Conservation (phyloP, 2,797 vertebrate species). For the Simalia tracyae region DNA sequence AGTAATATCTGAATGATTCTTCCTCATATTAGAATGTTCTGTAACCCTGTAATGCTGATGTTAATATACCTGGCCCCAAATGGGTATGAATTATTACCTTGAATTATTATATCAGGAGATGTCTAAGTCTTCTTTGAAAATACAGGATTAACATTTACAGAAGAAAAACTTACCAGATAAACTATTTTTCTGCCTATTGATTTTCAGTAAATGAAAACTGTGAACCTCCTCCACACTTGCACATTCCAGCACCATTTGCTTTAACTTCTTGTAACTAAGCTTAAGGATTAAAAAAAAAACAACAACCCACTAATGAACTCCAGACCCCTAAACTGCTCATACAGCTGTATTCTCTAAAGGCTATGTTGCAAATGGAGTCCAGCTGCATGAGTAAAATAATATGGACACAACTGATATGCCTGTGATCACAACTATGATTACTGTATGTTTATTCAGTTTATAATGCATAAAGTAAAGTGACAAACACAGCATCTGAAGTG, state of each 20-base stretch:
- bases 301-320: slow-evolving; percentile 66
- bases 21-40: slow-evolving; percentile 3
- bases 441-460: slow-evolving; percentile 41
- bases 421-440: slow-evolving; percentile 17
- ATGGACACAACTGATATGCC: background rate
- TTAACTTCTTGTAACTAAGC: slow-evolving; percentile 56
- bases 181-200: slow-evolving; percentile 42
- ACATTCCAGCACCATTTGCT: slow-evolving; percentile 63
- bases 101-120: slow-evolving; percentile 2
- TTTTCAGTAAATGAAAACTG: slow-evolving; percentile 47
- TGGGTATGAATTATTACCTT: background rate
- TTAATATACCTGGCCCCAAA: background rate
- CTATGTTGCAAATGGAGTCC: slow-evolving; percentile 59
- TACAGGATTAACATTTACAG: background rate
- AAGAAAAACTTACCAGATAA: slow-evolving; percentile 38
- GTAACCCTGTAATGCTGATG: background rate
- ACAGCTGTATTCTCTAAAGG: slow-evolving; percentile 57
- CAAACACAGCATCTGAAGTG: background rate
- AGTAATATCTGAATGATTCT: slow-evolving; percentile 17
- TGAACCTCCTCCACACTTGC: slow-evolving; percentile 52
- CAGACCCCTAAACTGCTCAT: slow-evolving; percentile 60
- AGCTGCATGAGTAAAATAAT: slow-evolving; percentile 61
- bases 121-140: background rate
- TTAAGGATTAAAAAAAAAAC: slow-evolving; percentile 27
- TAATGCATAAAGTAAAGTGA: slow-evolving; percentile 18